Base-by-base conservation (phyloP, 2,888 invertebrate species). In the Orthonevra nobilis region DNA sequence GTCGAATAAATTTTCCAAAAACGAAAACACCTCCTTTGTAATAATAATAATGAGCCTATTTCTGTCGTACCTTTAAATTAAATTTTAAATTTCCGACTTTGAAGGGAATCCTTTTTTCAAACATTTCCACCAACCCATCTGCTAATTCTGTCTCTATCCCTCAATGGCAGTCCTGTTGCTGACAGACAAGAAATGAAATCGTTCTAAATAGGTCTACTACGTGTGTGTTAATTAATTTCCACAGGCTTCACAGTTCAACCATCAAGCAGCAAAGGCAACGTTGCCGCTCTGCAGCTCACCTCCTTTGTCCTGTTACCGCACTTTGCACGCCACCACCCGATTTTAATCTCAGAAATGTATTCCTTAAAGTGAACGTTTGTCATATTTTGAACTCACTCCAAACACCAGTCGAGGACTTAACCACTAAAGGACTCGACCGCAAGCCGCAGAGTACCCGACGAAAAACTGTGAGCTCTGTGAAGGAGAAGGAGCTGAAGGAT, bases 311-410 rank as follows among this genome's bases (percentile, higher is more conserved):
- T 54, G 12, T 36, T 38, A 50, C 42, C 42, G 14, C 42, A 63
- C 9, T 58, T 48, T 63, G 56, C 56, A 63, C 42, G 23, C 42
- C 44, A 23, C 56, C 75, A 69, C 12, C 34, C 50, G 50, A 69
- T 69, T 63, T 56, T 63, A 69, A 69, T 75, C 63, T 48, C 50
- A 50, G 56, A 56, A 63, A 75, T 69, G 42, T 36, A 69, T 75
- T 75, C 63, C 50, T 69, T 56, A 1, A 56, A 72, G 56, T 50
- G 60, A 50, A 40, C 42, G 50, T 56, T 63, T 72, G 56, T 64
- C 72, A 63, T 63, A n/a, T 60, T 50, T 42, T 42, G 58, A 19
- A 36, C 50, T 23, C 20, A 10, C 10, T n/a, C n/a, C 30, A 12
- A 15, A 19, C 42, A 19, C 46, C 52, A 50, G 44, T 20, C 17